Percentiles rank a stretch among this genome's conserved stretches.
Evolutionary conservation across 2,113 vertebrate species (phyloP).

Genomic region (Emydura subglobosa): DNA sequence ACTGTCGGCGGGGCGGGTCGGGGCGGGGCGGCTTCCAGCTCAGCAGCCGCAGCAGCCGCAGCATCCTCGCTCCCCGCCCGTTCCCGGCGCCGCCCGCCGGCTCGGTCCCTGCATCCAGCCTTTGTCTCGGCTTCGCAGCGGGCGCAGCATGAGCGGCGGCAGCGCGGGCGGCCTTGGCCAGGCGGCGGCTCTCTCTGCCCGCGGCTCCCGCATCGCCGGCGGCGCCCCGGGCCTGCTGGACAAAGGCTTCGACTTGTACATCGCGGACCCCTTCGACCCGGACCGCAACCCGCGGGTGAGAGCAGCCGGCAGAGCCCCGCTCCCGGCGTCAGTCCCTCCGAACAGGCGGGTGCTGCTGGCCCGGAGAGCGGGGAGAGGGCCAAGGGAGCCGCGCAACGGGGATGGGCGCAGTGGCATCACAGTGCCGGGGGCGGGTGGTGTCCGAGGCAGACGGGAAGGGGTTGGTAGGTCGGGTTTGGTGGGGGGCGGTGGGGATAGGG

Average conservation of each 20-base stretch:
- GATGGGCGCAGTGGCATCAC: background rate
- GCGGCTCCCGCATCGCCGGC: slow-evolving; percentile 1
- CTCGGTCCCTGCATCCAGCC: background rate
- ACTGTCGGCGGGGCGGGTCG: too few species aligned
- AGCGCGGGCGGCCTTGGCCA: background rate
- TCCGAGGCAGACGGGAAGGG: too few species aligned
- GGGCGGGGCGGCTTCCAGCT: too few species aligned
- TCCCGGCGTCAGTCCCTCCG: background rate
- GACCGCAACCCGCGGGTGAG: slow-evolving; percentile 28
- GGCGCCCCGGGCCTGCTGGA: background rate
- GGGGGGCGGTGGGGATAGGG: too few species aligned
- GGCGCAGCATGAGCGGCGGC: background rate
- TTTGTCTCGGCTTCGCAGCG: too few species aligned
- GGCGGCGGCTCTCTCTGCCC: background rate
- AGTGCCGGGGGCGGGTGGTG: background rate
- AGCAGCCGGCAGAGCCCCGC: background rate
- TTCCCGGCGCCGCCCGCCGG: background rate
- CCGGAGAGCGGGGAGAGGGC: too few species aligned
- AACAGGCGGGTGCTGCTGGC: too few species aligned
- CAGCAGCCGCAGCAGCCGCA: background rate
- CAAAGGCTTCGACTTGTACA: background rate
- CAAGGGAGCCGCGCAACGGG: too few species aligned
- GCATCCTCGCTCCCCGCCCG: background rate
- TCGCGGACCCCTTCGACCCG: slow-evolving; percentile 30
- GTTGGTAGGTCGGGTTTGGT: too few species aligned